A percentile compares a stretch with the other conserved stretches of the same genome.
phyloP scores from a whole-genome alignment of 2,797 vertebrate genomes.

The Menidia menidia region DNA sequence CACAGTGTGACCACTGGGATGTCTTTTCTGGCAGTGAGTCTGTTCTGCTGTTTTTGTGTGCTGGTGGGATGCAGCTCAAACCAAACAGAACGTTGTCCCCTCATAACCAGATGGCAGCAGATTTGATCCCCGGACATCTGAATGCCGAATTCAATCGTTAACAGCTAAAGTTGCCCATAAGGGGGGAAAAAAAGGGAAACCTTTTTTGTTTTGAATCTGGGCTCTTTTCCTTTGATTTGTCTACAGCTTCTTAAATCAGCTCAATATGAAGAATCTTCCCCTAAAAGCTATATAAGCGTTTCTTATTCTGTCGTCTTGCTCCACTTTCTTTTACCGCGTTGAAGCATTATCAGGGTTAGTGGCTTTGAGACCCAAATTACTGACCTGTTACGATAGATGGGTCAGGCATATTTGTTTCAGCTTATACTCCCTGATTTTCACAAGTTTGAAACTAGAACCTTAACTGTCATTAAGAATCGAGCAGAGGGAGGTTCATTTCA shows the following conservation, averaged over 20 bases:
- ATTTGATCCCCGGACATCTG: background rate
- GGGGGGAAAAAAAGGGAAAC: background rate
- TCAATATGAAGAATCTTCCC: background rate
- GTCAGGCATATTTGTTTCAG: background rate
- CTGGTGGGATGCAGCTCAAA: constrained; percentile 7
- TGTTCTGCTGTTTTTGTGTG: constrained; percentile 4
- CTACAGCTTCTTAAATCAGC: no score
- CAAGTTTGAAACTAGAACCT: background rate
- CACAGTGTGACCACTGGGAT: background rate
- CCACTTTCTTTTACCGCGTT: background rate
- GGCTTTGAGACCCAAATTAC: no score
- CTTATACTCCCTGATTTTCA: constrained; percentile 6
- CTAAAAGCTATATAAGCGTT: background rate
- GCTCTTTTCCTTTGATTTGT: background rate
- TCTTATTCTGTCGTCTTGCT: background rate
- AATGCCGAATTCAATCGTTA: background rate
- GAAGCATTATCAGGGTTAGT: no score
- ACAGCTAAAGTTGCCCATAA: background rate
- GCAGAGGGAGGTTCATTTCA: background rate
- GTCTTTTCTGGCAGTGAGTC: constrained; percentile 39
- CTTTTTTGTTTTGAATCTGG: background rate
- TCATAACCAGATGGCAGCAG: background rate
- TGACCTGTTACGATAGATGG: background rate
- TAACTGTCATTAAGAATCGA: constrained; percentile 6
- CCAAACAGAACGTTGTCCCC: constrained; percentile 6